Evolutionary conservation across 2,888 invertebrate genomes (phyloP), one percentile per base, ranked within the genome.

Genomic region (Chydorus sphaericus): DNA sequence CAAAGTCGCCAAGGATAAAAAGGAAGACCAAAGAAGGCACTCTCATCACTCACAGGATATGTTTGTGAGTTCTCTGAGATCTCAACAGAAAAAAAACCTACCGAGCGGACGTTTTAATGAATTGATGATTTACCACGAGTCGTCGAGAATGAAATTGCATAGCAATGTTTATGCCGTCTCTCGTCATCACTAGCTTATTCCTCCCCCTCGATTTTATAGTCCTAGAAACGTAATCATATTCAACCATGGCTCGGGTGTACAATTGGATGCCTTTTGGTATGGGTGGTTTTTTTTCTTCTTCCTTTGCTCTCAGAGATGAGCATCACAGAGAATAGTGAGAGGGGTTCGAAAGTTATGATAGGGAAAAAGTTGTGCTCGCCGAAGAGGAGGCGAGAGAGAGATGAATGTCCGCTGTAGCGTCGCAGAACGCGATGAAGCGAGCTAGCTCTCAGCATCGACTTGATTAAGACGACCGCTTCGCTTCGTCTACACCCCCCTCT

Each of bases 401-500:
- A 44, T 44, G 44, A 28, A 44, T 44, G 44, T 26, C 18, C 44
- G 26, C 20, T 44, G 44, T 23, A 44, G 44, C 44, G 20, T 44
- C 44, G 18, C 28, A 44, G 44, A 44, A 44, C 23, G 44, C 44
- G 44, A 44, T 44, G 44, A 44, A 44, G 44, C 44, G 44, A n/a
- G n/a, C n/a, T n/a, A n/a, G 44, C 44, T 23, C 28, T 23, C 20
- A 26, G 26, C 44, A 44, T 44, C 26, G 44, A 44, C 44, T 26
- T 38, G 38, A 38, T 44, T 44, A 44, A 44, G 44, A 44, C 44
- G 44, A 44, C 44, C 44, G 44, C 44, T n/a, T n/a, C n/a, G n/a
- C n/a, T n/a, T n/a, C n/a, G n/a, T n/a, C n/a, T n/a, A n/a, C n/a
- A n/a, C n/a, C 44, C 26, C 28, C 28, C 44, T 20, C 44, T 18